A percentile compares a stretch with the other conserved stretches of the same genome.
Conservation (phyloP, 2,888 invertebrate genomes). For the Xanthia icteritia region DNA sequence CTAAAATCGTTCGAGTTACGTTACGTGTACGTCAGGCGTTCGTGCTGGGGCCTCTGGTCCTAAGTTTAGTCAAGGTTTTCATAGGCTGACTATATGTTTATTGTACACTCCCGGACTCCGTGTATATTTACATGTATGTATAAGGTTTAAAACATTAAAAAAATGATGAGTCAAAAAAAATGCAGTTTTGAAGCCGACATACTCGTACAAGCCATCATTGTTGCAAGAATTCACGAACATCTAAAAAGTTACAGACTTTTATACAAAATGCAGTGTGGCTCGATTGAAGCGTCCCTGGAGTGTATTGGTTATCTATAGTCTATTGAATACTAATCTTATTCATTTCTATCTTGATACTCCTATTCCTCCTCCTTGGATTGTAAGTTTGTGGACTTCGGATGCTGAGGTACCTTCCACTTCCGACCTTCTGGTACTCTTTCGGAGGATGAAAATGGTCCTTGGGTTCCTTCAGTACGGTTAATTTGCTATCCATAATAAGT, state of each 20-base stretch:
- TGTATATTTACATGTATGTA: too few species aligned
- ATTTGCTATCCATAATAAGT: not conserved
- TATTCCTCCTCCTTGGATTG: not conserved
- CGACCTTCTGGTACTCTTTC: not conserved
- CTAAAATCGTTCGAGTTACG: not conserved
- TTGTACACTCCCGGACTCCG: too few species aligned
- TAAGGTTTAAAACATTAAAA: not conserved
- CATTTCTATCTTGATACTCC: not conserved
- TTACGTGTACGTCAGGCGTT: not conserved
- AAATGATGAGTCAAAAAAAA: not conserved
- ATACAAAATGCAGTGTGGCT: too few species aligned
- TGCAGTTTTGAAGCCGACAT: not conserved
- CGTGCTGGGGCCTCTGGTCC: not conserved
- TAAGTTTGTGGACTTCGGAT: not conserved
- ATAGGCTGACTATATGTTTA: not conserved
- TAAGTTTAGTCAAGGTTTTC: not conserved
- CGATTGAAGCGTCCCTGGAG: too few species aligned
- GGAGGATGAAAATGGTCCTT: conserved; percentile 33
- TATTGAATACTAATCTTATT: not conserved
- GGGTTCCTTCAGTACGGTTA: conserved; percentile 1
- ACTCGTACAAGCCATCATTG: too few species aligned
- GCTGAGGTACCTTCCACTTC: conserved; percentile 13
- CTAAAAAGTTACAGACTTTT: not conserved
- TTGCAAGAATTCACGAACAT: not conserved
- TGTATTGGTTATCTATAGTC: not conserved